A percentile compares a stretch with the other conserved stretches of the same genome.
These are phyloP conservation scores for Illadopsis cleaveri DNA, from an alignment of 2,113 vertebrate species.

Conservation along the genomic window DNA sequence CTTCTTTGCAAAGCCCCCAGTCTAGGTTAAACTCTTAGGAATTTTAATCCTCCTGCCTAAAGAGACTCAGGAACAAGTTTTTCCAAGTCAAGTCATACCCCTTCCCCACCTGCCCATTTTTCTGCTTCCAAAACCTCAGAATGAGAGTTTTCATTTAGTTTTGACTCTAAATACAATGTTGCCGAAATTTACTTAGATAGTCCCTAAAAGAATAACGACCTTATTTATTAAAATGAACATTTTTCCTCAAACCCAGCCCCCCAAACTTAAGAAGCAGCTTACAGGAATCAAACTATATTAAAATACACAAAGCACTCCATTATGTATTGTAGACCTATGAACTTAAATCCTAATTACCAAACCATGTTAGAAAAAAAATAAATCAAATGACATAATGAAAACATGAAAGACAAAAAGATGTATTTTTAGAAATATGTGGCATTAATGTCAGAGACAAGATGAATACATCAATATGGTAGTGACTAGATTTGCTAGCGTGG, in stretches of 20 bases:
- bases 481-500: neutral
- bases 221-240: neutral
- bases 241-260: neutral
- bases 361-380: neutral
- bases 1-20: neutral
- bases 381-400: neutral
- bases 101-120: slow-evolving; percentile 1
- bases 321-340: neutral
- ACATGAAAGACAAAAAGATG: neutral
- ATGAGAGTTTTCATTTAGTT: neutral
- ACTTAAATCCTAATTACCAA: neutral
- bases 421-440: neutral
- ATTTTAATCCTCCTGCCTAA: slow-evolving; percentile 56
- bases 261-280: neutral
- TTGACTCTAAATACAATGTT: neutral
- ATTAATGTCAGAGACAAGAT: neutral
- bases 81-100: slow-evolving; percentile 13
- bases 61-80: neutral
- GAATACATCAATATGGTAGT: neutral
- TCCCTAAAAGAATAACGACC: neutral
- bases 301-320: neutral
- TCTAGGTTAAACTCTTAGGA: slow-evolving; percentile 38
- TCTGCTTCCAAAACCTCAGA: neutral
- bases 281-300: neutral
- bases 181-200: neutral